Base-by-base conservation (phyloP, 2,888 invertebrate genomes). In the Melikaiella ostensackeni region DNA sequence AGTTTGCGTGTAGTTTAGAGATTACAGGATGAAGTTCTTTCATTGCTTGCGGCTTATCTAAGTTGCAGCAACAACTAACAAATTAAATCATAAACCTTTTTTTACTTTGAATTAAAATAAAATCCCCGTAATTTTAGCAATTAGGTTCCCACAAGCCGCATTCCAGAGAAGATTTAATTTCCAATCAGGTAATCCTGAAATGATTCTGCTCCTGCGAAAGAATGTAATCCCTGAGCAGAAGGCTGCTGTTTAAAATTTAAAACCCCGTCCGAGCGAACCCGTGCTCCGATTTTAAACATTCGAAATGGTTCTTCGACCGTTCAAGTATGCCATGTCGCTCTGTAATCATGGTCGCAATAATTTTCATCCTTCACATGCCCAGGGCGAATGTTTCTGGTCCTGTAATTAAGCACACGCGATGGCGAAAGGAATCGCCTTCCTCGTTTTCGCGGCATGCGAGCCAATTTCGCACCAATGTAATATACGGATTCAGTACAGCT, bases 251-350 rank as follows among this genome's bases (percentile, higher is more conserved):
- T 70, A 70, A 70, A 70, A 70, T 70, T 70, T 70, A 70, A 70
- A 50, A 42, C 70, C 70, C 50, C 70, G 70, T 70, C 50, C 50
- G 30, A 70, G 50, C 46, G 6, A 70, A 50, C 70, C 70, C 50
- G 70, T 70, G 70, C 70, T 70, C 70, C 70, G 70, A 70, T 70
- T 70, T 70, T 70, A 50, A 70, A 70, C 70, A 70, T 70, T 70
- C 70, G 70, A 70, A 70, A 70, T 70, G 70, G 70, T 70, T 70
- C 50, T 70, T 50, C 70, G 30, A 70, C 70, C 70, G 70, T 70
- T 70, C 70, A 50, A 70, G 70, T 70, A 70, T 70, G 70, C 50
- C 70, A 50, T 70, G 70, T 70, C 50, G 46, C 70, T 70, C 70
- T 70, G 70, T 70, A 70, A 70, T 70, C 70, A 70, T 46, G 70